Conservation (phyloP, 2,797 vertebrate species). For the Poecile montanus region DNA sequence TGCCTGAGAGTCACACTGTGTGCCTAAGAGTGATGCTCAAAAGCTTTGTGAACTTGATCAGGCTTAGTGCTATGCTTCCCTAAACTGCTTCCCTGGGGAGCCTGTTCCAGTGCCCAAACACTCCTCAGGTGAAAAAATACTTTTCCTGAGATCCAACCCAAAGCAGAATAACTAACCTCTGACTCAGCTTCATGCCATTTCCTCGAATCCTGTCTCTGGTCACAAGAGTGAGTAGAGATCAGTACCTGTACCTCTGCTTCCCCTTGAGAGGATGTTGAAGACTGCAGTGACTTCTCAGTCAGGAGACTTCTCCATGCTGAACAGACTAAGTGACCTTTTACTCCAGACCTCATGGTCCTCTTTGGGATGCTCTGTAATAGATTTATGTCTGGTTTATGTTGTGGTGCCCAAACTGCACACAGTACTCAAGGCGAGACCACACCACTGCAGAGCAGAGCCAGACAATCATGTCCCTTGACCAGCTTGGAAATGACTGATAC, state of each 20-base stretch:
- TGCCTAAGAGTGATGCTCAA: neutral
- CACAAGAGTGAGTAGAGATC: neutral
- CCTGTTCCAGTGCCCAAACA: neutral
- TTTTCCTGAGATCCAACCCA: neutral
- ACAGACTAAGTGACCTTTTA: neutral
- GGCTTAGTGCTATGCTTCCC: neutral
- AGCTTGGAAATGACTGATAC: neutral
- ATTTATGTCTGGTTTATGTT: neutral
- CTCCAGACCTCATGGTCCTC: neutral
- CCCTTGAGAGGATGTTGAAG: too few relatives aligned
- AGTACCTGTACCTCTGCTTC: neutral
- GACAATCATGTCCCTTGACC: neutral
- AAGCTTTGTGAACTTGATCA: neutral
- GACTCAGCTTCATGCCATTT: neutral
- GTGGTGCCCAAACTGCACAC: neutral
- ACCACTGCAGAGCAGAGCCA: neutral
- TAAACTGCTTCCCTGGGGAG: neutral
- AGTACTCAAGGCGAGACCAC: neutral
- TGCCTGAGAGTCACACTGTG: neutral
- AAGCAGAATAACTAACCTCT: neutral
- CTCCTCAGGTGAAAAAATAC: too few relatives aligned
- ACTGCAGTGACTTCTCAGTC: neutral
- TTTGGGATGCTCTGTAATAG: neutral
- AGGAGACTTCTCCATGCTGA: neutral
- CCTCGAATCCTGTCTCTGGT: neutral